Conservation (phyloP, 2,113 vertebrate species). For the Chrysemys picta region DNA sequence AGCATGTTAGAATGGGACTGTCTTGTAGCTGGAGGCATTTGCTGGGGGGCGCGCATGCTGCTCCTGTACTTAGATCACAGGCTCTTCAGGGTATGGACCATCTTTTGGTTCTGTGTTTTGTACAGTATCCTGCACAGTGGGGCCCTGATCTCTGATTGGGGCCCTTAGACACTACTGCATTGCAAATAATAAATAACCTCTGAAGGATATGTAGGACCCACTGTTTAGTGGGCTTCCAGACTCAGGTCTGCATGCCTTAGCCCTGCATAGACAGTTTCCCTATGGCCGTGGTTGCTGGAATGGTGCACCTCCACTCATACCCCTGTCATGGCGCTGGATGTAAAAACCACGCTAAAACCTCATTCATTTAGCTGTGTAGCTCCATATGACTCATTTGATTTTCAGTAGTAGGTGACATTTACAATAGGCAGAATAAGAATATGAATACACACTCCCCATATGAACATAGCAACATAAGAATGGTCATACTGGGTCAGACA, state of each 20-base stretch:
- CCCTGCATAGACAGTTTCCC: neutral
- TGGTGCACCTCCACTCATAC: neutral
- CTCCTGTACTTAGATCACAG: neutral
- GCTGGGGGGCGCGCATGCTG: neutral
- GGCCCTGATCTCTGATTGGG: neutral
- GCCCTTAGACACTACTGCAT: neutral
- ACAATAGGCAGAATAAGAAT: neutral
- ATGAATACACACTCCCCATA: neutral
- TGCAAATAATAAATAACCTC: neutral
- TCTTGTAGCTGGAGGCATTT: neutral
- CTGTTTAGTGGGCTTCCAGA: neutral
- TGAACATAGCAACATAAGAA: neutral
- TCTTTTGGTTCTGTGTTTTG: neutral
- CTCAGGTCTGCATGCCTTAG: neutral
- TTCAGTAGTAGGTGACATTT: neutral
- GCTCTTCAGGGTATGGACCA: neutral
- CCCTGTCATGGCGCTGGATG: neutral
- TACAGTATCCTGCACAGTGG: neutral
- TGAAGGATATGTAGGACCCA: neutral
- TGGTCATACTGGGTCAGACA: neutral
- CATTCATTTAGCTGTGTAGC: neutral
- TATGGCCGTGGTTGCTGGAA: neutral
- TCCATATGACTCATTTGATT: neutral
- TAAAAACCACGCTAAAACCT: neutral
- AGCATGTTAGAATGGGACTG: neutral